Evolutionary conservation across 2,888 invertebrate genomes (phyloP), one percentile per base, ranked within the genome.

Genomic region (Thymelicus sylvestris): DNA sequence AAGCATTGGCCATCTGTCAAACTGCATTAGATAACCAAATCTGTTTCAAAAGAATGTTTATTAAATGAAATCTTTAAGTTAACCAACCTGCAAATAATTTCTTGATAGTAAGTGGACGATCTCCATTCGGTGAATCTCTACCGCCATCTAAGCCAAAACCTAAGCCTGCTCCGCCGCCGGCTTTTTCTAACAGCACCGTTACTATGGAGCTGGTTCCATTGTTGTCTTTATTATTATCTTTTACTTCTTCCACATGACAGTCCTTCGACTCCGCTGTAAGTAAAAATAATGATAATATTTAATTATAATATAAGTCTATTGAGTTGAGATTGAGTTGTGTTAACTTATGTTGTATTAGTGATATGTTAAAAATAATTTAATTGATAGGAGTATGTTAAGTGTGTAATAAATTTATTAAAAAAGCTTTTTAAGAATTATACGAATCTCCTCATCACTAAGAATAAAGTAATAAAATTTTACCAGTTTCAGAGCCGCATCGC

Each of bases 81-180:
- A 48, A 72, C 79, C 86, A 89, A 98, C 98, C 98, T 94, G 97
- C 97, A 86, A 98, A 99, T 78, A 99, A 96, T 93, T 98, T 98
- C 90, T 98, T 98, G 80, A 99, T 96, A 67, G 97, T 95, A 74
- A 99, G 95, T 62, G 98, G 98, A 81, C 96, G 95, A 89, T 98
- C 98, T 38, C 99, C 99, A 73, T 96, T 94, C 7, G 98, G 98
- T 38, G 98, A 98, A 87, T 97, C 98, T 77, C 97, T 96, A 64
- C 99, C 99, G 67, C 99, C 99, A 82, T 98, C 98, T 75, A 99
- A 95, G 80, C 98, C 98, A 89, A 99, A 98, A 66, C 99, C 99
- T 71, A 99, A 95, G 6, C 98, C 98, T 75, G 97, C 97, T 74
- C 97, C 98, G 76, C 85, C 95, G 77, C 83, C 95, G 78, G 83